These are phyloP conservation scores for Malurus cyaneus DNA, from an alignment of 2,113 vertebrate genomes.

Conservation along the genomic window DNA sequence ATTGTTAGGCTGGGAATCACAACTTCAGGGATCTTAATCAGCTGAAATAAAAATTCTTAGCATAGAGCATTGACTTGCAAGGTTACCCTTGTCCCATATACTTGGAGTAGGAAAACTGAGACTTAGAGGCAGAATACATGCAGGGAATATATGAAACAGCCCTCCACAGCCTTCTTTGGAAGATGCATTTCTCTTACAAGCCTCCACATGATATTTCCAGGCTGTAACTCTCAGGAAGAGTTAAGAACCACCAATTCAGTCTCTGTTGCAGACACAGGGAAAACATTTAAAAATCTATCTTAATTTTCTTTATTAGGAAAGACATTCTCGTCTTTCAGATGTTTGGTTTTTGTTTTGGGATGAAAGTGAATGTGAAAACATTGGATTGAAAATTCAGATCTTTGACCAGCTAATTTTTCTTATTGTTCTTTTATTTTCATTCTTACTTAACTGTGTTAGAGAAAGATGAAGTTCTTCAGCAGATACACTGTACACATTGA, in stretches of 20 bases:
- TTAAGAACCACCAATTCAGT: not conserved
- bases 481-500: not conserved
- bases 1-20: not conserved
- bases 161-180: not conserved
- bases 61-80: not conserved
- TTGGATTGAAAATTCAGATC: not conserved
- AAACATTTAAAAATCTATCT: not conserved
- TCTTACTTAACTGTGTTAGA: not conserved
- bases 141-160: not conserved
- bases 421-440: not conserved
- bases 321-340: not conserved
- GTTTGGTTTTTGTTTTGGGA: not conserved
- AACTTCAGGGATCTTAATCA: not conserved
- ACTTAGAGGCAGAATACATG: not conserved
- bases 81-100: not conserved
- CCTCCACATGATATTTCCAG: not conserved
- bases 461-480: not conserved
- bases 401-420: not conserved
- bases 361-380: not conserved
- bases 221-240: not conserved
- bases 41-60: not conserved
- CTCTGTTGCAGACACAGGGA: not conserved
- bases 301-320: not conserved
- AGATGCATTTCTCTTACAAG: not conserved
- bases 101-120: not conserved